Evolutionary conservation across 2,888 invertebrate genomes (phyloP), one percentile per base, ranked within the genome.

Genomic region (Buathra laborator): DNA sequence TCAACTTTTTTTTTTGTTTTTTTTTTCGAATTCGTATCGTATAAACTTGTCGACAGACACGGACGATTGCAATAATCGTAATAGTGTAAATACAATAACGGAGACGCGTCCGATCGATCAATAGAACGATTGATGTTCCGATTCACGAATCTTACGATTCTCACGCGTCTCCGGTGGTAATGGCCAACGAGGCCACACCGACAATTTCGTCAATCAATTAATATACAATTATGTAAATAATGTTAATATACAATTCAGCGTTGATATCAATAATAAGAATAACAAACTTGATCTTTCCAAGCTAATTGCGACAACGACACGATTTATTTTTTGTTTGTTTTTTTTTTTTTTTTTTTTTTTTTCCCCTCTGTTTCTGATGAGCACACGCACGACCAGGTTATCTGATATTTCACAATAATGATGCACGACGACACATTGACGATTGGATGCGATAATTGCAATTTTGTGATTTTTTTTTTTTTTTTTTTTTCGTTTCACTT

Each of bases 191-290:
- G 43, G 32, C 71, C 64, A 43, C 62, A 19, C 12, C 43, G 72
- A 74, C 44, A 62, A 68, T 53, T 68, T n/a, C 66, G 43, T 24
- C 53, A 37, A 83, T 66, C 74, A 71, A 81, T 84, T 59, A 76
- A 84, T 81, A 76, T 84, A 84, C 78, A 86, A 86, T 82, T 82
- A 67, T 62, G 68, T 76, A 80, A 71, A 83, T 80, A 83, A 79
- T 79, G 75, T 71, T 76, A 85, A 83, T 86, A 84, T 84, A 81
- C 84, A 84, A 84, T 84, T 84, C 81, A 81, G 77, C 81, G 77
- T 81, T 83, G 68, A 78, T 10, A 76, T 79, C 67, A 79, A 78
- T 86, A 86, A 83, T 86, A 80, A 79, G 76, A 80, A 67, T 85
- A 86, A 85, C 85, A 85, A 79, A 83, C 51, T 75, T 85, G 3